Conservation (phyloP, 2,888 invertebrate genomes). For the Cartodere bifasciata region DNA sequence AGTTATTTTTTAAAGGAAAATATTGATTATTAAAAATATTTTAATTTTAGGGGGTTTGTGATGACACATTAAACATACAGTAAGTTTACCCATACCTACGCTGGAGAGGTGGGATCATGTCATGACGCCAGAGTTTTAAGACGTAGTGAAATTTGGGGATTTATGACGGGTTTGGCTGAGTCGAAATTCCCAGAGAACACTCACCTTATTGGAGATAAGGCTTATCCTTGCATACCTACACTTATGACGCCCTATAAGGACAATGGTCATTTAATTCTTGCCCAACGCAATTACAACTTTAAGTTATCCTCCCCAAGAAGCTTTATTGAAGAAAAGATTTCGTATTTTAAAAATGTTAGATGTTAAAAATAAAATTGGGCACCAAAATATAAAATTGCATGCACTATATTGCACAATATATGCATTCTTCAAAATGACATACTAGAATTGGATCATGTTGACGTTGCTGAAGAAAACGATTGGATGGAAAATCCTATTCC, state of each 20-base stretch:
- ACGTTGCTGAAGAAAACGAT: no score
- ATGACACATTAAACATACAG: constrained; percentile 10
- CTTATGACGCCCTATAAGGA: constrained; percentile 11
- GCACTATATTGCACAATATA: no score
- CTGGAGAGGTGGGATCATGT: constrained; percentile 10
- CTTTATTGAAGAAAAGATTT: constrained; percentile 2
- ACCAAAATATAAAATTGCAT: no score
- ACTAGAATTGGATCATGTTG: no score
- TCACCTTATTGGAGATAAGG: constrained; percentile 13
- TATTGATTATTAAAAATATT: no score
- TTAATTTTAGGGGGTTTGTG: constrained; percentile 10
- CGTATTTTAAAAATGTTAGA: no score
- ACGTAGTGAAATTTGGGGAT: constrained; percentile 10
- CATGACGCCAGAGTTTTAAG: constrained; percentile 12
- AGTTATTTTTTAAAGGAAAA: not conserved
- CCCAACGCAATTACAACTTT: constrained; percentile 11
- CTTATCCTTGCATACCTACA: constrained; percentile 10
- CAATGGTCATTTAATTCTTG: constrained; percentile 11
- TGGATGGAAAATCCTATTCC: no score
- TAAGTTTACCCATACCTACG: constrained; percentile 11
- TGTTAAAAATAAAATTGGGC: no score
- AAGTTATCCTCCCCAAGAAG: constrained; percentile 8
- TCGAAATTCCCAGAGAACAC: constrained; percentile 12
- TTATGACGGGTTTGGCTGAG: constrained; percentile 5
- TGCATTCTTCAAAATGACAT: no score